Evolutionary conservation across 2,113 vertebrate species (phyloP), one percentile per base, ranked within the genome.

Genomic region (Hyperoodon ampullatus): DNA sequence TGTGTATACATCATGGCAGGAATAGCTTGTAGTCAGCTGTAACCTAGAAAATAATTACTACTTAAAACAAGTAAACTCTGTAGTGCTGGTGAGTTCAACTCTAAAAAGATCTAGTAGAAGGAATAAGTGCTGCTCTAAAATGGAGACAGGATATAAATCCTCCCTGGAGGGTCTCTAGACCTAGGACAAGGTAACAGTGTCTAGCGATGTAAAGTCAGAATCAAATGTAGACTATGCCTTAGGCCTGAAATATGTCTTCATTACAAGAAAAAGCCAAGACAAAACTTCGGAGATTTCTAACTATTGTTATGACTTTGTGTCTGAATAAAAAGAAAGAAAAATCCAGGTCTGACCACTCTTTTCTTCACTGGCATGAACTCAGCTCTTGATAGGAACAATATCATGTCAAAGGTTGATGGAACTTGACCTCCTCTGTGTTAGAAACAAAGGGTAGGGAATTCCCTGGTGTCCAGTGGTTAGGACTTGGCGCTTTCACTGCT

Each of bases 321-420:
- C 65, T 93, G 72, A 90, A 91, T 71, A 93, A 95, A 96, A 71
- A 4, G n/a, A 50, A 96, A 90, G 7, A 80, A 89, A 89, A 94
- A 81, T n/a, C 12, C 35, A 47, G 14, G 9, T 50, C 71, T 75
- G 72, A 85, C 19, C 39, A 72, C 28, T 93, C 55, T 83, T 71
- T 35, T 26, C 61, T 42, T 75, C 66, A 80, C 26, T 70, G 53
- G 18, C 33, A 71, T 65, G 6, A 94, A 77, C 58, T 71, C 58
- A 61, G 60, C 33, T 75, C 72, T 80, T 94, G n/a, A 68, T 4
- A 84, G 74, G 65, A 90, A 90, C 3, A 55, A 90, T 24, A 71
- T 90, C 55, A 88, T 63, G 33, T 42, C 35, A 92, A 92, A 94
- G 58, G 33, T 9, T 80, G 61, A 65, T 50, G 13, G 50, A 66